Evolutionary conservation across 2,797 vertebrate genomes (phyloP).

Genomic region (Tapirus indicus): DNA sequence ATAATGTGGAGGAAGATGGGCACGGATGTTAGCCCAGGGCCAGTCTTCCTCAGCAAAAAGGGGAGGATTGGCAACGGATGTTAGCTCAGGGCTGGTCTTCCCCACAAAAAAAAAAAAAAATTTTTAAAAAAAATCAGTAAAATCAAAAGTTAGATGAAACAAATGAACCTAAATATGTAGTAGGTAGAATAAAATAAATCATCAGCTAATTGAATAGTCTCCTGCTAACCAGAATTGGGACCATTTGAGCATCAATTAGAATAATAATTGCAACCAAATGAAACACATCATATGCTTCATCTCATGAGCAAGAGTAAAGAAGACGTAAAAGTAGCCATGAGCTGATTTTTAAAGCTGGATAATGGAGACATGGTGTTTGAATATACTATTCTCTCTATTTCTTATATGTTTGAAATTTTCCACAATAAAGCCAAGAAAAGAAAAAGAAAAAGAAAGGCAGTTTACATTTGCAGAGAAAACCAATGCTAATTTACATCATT

Average conservation of each 20-base stretch:
- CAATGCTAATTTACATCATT: neutral
- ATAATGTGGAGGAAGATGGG: too few relatives aligned
- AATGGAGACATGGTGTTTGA: neutral
- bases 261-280: neutral
- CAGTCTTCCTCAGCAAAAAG: too few relatives aligned
- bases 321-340: neutral
- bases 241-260: neutral
- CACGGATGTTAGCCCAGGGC: too few relatives aligned
- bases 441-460: neutral
- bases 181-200: neutral
- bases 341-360: neutral
- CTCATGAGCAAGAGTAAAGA: neutral
- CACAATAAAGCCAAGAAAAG: neutral
- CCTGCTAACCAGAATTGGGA: neutral
- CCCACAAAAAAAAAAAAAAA: too few relatives aligned
- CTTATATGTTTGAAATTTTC: neutral
- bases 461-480: neutral
- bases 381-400: slow-evolving; percentile 1
- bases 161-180: neutral
- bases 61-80: too few relatives aligned
- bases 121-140: slow-evolving; percentile 24
- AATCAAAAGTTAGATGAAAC: neutral
- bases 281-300: neutral
- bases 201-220: neutral
- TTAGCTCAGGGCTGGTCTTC: too few relatives aligned